Evolutionary conservation across 2,113 vertebrate species (phyloP).

Genomic region (Nerophis ophidion): DNA sequence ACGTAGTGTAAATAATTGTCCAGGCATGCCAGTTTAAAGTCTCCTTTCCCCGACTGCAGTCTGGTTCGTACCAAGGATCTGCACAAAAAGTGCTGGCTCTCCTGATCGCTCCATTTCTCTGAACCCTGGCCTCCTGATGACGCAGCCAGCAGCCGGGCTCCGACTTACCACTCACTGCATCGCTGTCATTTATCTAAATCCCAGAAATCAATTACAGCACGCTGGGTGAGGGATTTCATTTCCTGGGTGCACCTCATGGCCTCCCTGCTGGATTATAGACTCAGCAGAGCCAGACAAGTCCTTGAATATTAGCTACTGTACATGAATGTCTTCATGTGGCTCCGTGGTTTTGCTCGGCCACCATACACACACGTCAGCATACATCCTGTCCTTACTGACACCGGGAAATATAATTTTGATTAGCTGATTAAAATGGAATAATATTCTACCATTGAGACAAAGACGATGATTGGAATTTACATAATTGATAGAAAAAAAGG

Average conservation of each 20-base stretch:
- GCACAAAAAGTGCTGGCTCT: slow-evolving; percentile 6
- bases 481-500: no score
- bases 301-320: slow-evolving; percentile 30
- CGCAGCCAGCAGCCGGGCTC: slow-evolving; percentile 19
- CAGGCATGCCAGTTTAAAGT: neutral
- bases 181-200: slow-evolving; percentile 59
- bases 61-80: slow-evolving; percentile 8
- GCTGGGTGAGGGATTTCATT: slow-evolving; percentile 42
- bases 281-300: slow-evolving; percentile 38
- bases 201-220: slow-evolving; percentile 52
- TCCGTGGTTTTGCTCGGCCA: slow-evolving; percentile 12
- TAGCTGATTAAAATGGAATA: no score
- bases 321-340: no score
- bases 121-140: no score
- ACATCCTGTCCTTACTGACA: no score
- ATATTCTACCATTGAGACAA: no score
- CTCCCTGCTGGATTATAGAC: slow-evolving; percentile 33
- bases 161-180: slow-evolving; percentile 28
- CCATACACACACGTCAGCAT: no score
- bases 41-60: neutral
- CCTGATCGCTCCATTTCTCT: neutral
- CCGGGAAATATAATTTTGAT: no score
- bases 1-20: neutral
- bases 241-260: slow-evolving; percentile 26
- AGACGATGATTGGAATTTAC: no score